Evolutionary conservation across 37 sponge, comb jelly and placozoan genomes (phyloP), one percentile per base, ranked within the genome.

Genomic region (Eunapius fragilis): DNA sequence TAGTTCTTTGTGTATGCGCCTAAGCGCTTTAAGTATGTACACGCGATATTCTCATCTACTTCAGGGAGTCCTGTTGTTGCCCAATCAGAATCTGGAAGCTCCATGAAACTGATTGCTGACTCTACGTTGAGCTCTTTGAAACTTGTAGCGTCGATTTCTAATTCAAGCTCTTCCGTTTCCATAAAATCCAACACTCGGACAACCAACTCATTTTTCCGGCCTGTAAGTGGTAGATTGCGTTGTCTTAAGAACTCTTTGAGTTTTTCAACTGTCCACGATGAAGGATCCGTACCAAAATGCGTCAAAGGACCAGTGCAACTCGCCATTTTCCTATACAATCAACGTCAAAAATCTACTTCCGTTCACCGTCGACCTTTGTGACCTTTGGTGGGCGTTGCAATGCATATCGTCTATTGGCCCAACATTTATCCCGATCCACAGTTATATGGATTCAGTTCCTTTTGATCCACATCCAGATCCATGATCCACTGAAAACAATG

Each of bases 1-100:
- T 73, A 83, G 67, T 83, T 83, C 67, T 83, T 83, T 13, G 84
- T 83, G 32, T 74, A 83, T 0, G 75, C 32, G 2, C 84, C 33
- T 24, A 41, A 33, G 13, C 47, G 27, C 49, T 74, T 73, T 26
- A 74, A 31, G 27, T 83, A 83, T 17, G n/a, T 23, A 19, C 41
- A 31, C 72, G 31, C 72, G 27, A 30, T 30, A 71, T 26, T 12
- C 28, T 83, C 75, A 9, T 17, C 28, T 38, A 83, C 31, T 10
- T 75, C 22, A 3, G 84, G 84, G 12, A 83, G 67, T 10, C 73
- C 26, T 34, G 70, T 73, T 72, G 23, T 82, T 37, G 12, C 22
- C 84, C 75, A 83, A n/a, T 31, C 32, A 6, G 27, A 45, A 45
- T 45, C n/a, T 35, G 84, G 75, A 12, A 83, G 33, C 26, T 74